These are phyloP conservation scores for Sebastiscus albofasciatus DNA, from an alignment of 2,797 vertebrate genomes.

Conservation along the genomic window DNA sequence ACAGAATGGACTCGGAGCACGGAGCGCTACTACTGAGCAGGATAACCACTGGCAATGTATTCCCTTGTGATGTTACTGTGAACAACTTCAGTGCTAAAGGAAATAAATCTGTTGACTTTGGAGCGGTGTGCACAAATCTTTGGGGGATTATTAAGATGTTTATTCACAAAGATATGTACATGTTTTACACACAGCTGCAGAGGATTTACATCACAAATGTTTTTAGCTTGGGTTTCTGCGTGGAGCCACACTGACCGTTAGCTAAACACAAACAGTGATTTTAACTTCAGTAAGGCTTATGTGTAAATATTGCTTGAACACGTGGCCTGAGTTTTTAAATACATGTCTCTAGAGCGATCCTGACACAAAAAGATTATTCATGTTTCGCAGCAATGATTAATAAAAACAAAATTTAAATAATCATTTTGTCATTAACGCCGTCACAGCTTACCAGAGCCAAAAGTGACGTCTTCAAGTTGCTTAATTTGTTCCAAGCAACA, in stretches of 20 bases:
- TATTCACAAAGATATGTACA: slow-evolving; percentile 21
- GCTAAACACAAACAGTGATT: no score
- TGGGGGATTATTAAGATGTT: not conserved
- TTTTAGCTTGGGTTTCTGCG: not conserved
- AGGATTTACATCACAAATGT: not conserved
- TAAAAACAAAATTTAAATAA: no score
- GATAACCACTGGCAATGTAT: slow-evolving; percentile 88
- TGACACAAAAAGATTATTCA: no score
- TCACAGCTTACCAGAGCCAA: no score
- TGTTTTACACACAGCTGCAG: not conserved
- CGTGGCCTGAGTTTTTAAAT: no score
- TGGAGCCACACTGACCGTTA: no score
- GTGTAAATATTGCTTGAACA: no score
- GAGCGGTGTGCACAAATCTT: slow-evolving; percentile 30
- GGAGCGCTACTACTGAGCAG: slow-evolving; percentile 79
- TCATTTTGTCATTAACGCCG: no score
- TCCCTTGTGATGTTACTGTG: slow-evolving; percentile 95
- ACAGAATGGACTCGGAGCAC: slow-evolving; percentile 81
- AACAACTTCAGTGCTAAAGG: slow-evolving; percentile 93
- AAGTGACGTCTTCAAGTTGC: no score
- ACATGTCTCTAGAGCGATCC: no score
- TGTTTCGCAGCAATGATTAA: no score
- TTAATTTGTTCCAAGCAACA: not conserved
- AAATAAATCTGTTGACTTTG: slow-evolving; percentile 96
- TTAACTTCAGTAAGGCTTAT: no score